Conservation (phyloP, 2,113 vertebrate genomes). For the Dermatemys mawii region DNA sequence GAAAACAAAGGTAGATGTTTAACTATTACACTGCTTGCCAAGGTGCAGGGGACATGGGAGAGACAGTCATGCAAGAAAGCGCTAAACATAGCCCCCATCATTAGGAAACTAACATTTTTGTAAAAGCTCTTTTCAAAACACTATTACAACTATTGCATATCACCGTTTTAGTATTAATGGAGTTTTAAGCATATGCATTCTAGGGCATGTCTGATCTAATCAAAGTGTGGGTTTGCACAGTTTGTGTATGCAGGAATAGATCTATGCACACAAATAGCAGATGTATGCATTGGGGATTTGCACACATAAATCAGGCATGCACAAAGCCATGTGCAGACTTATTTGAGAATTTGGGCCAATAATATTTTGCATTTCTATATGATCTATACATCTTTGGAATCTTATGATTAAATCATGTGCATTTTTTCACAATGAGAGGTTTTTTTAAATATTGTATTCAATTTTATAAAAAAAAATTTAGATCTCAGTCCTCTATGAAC, state of each 20-base stretch:
- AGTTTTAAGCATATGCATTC: background rate
- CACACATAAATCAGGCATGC: background rate
- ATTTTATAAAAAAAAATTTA: background rate
- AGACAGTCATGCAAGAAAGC: background rate
- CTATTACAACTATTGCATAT: background rate
- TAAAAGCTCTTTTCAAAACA: too few relatives aligned
- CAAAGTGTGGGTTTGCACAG: background rate
- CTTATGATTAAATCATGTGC: background rate
- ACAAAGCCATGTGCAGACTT: background rate
- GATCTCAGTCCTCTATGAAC: background rate
- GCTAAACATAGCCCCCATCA: background rate
- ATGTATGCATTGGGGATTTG: background rate
- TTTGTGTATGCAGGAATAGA: background rate
- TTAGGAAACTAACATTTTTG: background rate
- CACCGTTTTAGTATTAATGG: background rate
- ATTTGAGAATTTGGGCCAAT: background rate
- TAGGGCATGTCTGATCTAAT: background rate
- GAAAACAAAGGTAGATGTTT: constrained; percentile 19
- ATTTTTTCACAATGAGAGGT: background rate
- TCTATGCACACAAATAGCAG: background rate
- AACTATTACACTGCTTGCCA: too few relatives aligned
- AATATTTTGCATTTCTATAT: background rate
- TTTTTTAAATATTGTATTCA: background rate
- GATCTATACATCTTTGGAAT: background rate
- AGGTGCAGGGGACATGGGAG: background rate